phyloP scores from a whole-genome alignment of 2,797 vertebrate species.

The Falco berigora region DNA sequence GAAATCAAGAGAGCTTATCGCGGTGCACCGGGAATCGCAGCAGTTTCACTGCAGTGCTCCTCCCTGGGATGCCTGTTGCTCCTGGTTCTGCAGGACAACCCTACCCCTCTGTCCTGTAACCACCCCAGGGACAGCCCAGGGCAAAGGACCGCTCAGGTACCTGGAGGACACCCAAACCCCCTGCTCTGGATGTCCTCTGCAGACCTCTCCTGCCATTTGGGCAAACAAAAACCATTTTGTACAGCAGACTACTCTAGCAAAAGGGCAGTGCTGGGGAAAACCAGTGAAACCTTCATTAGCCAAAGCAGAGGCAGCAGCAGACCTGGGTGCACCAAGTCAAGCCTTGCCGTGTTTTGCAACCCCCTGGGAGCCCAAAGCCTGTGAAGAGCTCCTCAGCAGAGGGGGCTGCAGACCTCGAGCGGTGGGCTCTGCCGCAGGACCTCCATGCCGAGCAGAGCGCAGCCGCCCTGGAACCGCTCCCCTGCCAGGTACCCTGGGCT shows the following conservation, averaged over 20 bases:
- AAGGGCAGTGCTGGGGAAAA: background rate
- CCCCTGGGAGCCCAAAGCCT: background rate
- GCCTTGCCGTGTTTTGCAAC: background rate
- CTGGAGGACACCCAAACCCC: background rate
- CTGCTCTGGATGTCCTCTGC: background rate
- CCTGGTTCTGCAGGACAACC: background rate
- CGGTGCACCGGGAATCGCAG: accelerated
- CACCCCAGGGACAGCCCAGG: background rate
- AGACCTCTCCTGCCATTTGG: background rate
- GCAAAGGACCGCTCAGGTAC: background rate
- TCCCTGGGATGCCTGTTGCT: background rate
- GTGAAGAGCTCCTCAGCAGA: background rate
- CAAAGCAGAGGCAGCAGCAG: background rate
- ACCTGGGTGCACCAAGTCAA: background rate
- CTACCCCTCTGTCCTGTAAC: background rate
- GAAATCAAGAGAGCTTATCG: constrained; percentile 29
- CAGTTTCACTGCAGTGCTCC: background rate
- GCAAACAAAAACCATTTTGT: background rate
- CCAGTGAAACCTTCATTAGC: background rate
- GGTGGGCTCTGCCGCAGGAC: background rate
- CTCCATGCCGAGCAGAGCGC: background rate
- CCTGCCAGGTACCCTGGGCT: background rate
- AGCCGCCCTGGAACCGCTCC: background rate
- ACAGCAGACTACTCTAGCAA: background rate
- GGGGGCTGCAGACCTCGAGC: background rate